These are phyloP conservation scores for Clarias gariepinus DNA, from an alignment of 2,113 vertebrate genomes.

Conservation along the genomic window DNA sequence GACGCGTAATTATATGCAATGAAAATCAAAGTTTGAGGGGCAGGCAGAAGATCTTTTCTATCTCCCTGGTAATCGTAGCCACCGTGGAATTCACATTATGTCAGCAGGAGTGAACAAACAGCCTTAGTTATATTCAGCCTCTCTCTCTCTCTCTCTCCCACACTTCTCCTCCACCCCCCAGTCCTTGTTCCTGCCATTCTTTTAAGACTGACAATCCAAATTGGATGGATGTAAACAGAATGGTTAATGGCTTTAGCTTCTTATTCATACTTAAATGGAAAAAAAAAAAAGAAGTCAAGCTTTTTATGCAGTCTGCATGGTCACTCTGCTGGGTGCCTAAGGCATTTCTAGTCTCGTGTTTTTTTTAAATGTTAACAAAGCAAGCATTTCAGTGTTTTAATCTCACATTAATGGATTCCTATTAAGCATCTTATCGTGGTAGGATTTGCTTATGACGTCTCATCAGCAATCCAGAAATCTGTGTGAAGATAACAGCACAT, in stretches of 20 bases:
- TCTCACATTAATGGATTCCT: not conserved
- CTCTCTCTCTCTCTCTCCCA: not conserved
- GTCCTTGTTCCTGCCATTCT: slow-evolving; percentile 1
- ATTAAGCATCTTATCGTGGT: slow-evolving; percentile 2
- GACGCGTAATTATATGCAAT: slow-evolving; percentile 51
- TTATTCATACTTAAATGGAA: slow-evolving; percentile 12
- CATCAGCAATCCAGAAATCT: not conserved
- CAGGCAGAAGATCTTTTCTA: slow-evolving; percentile 50
- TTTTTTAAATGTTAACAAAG: slow-evolving; percentile 19
- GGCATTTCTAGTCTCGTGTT: slow-evolving; percentile 9
- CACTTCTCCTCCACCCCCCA: not conserved
- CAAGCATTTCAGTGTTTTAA: not conserved
- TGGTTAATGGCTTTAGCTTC: slow-evolving; percentile 27
- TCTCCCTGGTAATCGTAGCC: slow-evolving; percentile 44
- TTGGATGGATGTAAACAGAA: slow-evolving; percentile 38
- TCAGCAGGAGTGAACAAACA: slow-evolving; percentile 53
- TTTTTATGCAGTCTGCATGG: slow-evolving; percentile 22
- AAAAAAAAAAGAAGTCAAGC: slow-evolving; percentile 8
- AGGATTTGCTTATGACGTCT: not conserved
- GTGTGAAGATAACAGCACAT: no score
- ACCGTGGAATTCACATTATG: slow-evolving; percentile 51
- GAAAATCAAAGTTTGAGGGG: slow-evolving; percentile 53
- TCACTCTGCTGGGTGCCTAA: slow-evolving; percentile 19
- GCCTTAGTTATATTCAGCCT: slow-evolving; percentile 14
- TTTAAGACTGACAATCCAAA: slow-evolving; percentile 35